phyloP scores from a whole-genome alignment of 2,113 vertebrate species.

The Podiceps cristatus region DNA sequence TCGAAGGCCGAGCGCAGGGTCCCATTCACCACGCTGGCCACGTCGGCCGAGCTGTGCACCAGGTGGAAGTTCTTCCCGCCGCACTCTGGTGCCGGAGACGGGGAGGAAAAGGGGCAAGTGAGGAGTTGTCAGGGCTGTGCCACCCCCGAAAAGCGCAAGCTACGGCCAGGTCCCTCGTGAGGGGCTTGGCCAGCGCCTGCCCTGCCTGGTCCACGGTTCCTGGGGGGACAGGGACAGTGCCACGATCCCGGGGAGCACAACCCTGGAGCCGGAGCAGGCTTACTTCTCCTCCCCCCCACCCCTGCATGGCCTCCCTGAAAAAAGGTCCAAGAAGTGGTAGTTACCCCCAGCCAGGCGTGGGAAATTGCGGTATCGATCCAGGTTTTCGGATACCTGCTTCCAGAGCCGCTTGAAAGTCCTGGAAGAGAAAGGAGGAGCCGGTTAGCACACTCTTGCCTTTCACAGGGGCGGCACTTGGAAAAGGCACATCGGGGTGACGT shows the following conservation, averaged over 20 bases:
- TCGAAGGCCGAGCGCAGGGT: conserved; percentile 94
- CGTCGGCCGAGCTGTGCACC: conserved; percentile 87
- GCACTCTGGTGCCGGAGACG: conserved; percentile 80
- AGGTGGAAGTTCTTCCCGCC: conserved; percentile 99
- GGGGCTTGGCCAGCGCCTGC: fast-evolving
- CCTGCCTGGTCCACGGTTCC: fast-evolving
- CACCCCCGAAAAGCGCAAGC: fast-evolving
- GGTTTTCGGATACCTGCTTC: conserved; percentile 92
- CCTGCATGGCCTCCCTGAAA: too few relatives aligned
- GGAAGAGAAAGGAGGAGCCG: background rate
- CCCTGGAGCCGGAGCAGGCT: background rate
- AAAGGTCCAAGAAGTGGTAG: background rate
- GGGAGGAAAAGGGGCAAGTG: fast-evolving
- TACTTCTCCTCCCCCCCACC: background rate
- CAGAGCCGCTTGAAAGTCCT: conserved; percentile 95
- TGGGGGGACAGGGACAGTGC: background rate
- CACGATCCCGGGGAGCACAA: fast-evolving
- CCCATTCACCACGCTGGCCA: conserved; percentile 87
- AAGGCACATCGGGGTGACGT: fast-evolving
- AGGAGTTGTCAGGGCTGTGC: fast-evolving
- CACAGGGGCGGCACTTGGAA: background rate
- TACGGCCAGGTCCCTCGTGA: fast-evolving
- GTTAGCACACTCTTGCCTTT: background rate
- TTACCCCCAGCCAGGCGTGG: conserved; percentile 90
- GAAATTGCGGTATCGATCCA: conserved; percentile 90